These are phyloP conservation scores for Neoscelio sp. DNA, from an alignment of 2,888 invertebrate genomes.

Conservation along the genomic window DNA sequence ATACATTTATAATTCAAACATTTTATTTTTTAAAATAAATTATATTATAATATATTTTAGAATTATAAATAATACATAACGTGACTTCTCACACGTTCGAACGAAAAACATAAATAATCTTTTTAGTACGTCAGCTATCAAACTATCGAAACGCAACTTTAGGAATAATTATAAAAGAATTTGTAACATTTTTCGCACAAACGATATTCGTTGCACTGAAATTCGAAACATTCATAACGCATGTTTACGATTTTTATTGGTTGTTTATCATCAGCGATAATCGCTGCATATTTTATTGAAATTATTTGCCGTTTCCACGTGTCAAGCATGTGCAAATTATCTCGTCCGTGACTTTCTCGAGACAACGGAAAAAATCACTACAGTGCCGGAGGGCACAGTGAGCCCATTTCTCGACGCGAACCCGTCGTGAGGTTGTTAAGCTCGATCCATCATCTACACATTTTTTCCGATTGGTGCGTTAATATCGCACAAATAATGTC, in stretches of 20 bases:
- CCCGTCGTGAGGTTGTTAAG: too few relatives aligned
- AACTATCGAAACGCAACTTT: too few relatives aligned
- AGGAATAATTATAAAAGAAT: slow-evolving; percentile 1
- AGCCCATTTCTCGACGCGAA: background rate
- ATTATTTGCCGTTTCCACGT: slow-evolving; percentile 22
- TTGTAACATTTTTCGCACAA: background rate
- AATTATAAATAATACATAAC: too few relatives aligned
- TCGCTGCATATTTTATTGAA: slow-evolving; percentile 15
- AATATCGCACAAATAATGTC: too few relatives aligned
- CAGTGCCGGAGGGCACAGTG: background rate
- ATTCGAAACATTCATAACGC: background rate
- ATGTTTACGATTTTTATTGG: slow-evolving; percentile 3
- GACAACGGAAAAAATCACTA: slow-evolving; percentile 16
- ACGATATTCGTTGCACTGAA: background rate
- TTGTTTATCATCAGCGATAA: slow-evolving; percentile 18
- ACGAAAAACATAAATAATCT: too few relatives aligned
- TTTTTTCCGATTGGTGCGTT: too few relatives aligned
- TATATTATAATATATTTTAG: too few relatives aligned
- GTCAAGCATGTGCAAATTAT: slow-evolving; percentile 30
- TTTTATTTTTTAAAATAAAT: too few relatives aligned
- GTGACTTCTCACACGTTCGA: too few relatives aligned
- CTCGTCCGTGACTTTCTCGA: slow-evolving; percentile 40
- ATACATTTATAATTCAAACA: too few relatives aligned
- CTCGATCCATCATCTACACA: too few relatives aligned
- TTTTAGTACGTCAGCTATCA: too few relatives aligned